phyloP scores from a whole-genome alignment of 2,888 invertebrate genomes.

The Ommatoiulus sabulosus region DNA sequence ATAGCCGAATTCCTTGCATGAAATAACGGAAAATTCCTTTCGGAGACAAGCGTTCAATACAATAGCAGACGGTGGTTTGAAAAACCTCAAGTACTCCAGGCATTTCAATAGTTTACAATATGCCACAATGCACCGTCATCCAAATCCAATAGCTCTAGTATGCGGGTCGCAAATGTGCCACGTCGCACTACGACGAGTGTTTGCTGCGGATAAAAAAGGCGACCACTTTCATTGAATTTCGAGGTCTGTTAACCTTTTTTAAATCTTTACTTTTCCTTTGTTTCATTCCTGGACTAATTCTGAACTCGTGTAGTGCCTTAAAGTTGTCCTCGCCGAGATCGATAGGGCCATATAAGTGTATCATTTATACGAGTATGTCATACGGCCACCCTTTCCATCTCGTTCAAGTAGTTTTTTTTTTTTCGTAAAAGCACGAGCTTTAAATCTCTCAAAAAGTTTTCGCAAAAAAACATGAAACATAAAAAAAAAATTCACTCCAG shows the following conservation, averaged over 20 bases:
- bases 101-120: not conserved
- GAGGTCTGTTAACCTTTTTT: not conserved
- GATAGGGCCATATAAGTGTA: constrained; percentile 30
- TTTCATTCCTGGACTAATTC: constrained; percentile 1
- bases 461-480: not conserved
- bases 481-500: not conserved
- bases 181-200: not conserved
- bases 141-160: not conserved
- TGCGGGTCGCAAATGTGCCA: not conserved
- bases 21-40: constrained; percentile 6
- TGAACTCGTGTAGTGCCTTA: not conserved
- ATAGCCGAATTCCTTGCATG: not conserved
- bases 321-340: not conserved
- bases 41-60: not conserved
- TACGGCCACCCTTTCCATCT: not conserved
- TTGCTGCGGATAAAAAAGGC: not conserved
- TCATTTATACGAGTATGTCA: constrained; percentile 2
- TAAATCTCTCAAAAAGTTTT: constrained; percentile 32
- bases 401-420: not conserved
- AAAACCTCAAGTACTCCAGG: not conserved
- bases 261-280: not conserved
- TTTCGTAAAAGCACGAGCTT: not conserved
- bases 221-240: constrained; percentile 10
- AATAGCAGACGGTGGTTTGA: not conserved
- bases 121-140: not conserved